A percentile compares a stretch with the other conserved stretches of the same genome.
Evolutionary conservation across 2,888 invertebrate genomes (phyloP).

Genomic region (Xestia rhomboidea): DNA sequence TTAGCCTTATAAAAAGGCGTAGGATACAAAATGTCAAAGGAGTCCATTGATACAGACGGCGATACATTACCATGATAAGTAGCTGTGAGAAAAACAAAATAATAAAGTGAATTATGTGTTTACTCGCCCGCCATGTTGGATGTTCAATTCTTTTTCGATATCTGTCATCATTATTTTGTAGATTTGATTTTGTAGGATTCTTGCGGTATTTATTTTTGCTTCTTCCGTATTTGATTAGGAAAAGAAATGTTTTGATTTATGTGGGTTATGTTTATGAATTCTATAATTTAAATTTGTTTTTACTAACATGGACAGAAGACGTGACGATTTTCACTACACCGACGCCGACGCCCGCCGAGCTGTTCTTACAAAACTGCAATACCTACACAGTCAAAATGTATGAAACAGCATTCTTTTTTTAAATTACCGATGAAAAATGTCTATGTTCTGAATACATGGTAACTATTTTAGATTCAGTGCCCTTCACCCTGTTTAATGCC

Average conservation of each 20-base stretch:
- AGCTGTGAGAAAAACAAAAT: conserved; percentile 56
- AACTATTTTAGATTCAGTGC: too few species aligned
- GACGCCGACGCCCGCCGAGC: too few species aligned
- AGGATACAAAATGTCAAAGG: conserved; percentile 21
- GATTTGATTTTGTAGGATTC: conserved; percentile 42
- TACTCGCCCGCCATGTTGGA: conserved; percentile 26
- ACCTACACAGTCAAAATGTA: too few species aligned
- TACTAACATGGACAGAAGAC: background rate
- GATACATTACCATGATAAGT: conserved; percentile 32
- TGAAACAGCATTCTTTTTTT: too few species aligned
- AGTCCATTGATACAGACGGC: conserved; percentile 32
- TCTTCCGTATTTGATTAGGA: background rate
- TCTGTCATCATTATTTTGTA: conserved; percentile 49
- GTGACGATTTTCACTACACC: background rate
- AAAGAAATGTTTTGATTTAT: background rate
- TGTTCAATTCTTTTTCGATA: conserved; percentile 38
- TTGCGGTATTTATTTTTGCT: conserved; percentile 20
- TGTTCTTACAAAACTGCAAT: too few species aligned
- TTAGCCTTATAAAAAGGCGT: conserved; percentile 29
- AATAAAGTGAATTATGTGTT: conserved; percentile 64
- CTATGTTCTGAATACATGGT: too few species aligned
- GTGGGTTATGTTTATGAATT: background rate
- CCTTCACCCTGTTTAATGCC: too few species aligned
- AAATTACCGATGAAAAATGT: too few species aligned
- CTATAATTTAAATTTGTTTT: too few species aligned